These are phyloP conservation scores for Chrysomela aeneicollis DNA, from an alignment of 2,888 invertebrate species.

Conservation along the genomic window DNA sequence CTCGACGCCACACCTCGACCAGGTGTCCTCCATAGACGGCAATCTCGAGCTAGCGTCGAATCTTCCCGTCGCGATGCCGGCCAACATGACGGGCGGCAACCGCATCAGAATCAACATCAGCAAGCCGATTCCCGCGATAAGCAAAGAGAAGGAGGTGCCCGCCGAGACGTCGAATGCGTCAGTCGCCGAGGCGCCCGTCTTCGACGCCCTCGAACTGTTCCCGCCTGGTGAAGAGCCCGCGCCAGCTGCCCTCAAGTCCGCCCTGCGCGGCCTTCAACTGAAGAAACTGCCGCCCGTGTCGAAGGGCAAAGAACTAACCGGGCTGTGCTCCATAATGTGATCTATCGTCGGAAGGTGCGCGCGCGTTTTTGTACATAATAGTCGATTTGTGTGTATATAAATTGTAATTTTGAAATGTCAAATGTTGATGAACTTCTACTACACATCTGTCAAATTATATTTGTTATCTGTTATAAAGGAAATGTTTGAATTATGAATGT, in stretches of 20 bases:
- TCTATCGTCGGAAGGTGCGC: constrained; percentile 34
- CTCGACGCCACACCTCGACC: constrained; percentile 65
- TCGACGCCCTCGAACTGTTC: constrained; percentile 63
- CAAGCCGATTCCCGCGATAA: constrained; percentile 68
- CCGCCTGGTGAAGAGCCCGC: constrained; percentile 67
- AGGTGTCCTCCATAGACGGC: constrained; percentile 77
- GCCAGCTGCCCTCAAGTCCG: constrained; percentile 70
- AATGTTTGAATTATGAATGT: too few species aligned
- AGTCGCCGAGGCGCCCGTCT: constrained; percentile 41
- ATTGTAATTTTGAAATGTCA: neutral
- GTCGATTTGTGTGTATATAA: neutral
- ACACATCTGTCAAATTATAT: too few species aligned
- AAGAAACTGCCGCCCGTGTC: constrained; percentile 75
- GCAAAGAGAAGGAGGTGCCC: constrained; percentile 56
- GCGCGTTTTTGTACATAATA: constrained; percentile 30
- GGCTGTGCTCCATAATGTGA: constrained; percentile 88
- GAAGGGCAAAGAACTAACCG: constrained; percentile 83
- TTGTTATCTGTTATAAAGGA: too few species aligned
- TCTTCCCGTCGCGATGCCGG: constrained; percentile 31
- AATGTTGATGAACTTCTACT: neutral
- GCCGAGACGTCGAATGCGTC: neutral
- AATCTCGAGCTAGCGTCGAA: constrained; percentile 69
- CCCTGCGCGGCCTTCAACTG: constrained; percentile 71
- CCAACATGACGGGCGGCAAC: constrained; percentile 57
- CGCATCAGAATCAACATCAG: constrained; percentile 86